Evolutionary conservation across 2,797 vertebrate species (phyloP).

Genomic region (Megalops cyprinoides): DNA sequence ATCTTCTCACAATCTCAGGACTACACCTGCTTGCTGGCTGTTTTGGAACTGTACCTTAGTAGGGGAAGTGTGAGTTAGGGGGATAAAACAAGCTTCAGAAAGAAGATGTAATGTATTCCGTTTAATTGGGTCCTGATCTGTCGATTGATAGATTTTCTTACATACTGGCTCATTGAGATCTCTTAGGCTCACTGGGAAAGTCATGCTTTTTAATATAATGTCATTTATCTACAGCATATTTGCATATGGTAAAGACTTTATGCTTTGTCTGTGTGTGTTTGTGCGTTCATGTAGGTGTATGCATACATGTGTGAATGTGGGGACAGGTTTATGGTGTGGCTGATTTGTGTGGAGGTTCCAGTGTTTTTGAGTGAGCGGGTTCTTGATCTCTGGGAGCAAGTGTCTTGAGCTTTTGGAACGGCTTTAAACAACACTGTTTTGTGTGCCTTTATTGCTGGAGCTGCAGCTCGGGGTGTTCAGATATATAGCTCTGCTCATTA

Average conservation of each 20-base stretch:
- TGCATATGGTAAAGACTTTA: neutral
- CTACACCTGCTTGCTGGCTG: neutral
- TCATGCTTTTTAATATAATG: neutral
- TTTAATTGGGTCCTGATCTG: neutral
- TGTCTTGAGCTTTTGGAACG: neutral
- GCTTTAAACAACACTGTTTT: constrained; percentile 34
- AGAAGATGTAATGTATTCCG: neutral
- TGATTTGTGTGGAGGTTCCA: neutral
- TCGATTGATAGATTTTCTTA: too few species aligned
- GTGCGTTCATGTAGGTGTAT: neutral
- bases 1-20: neutral
- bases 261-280: neutral
- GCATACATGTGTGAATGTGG: neutral
- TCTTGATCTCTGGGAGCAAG: neutral
- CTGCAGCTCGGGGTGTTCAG: constrained; percentile 23
- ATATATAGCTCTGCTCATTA: constrained; percentile 51
- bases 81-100: too few species aligned
- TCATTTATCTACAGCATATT: neutral
- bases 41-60: neutral
- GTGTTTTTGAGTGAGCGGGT: neutral
- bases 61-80: neutral
- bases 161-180: too few species aligned
- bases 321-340: too few species aligned
- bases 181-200: neutral
- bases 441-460: constrained; percentile 29